These are phyloP conservation scores for Platalea minor DNA, from an alignment of 2,797 vertebrate genomes.

Conservation along the genomic window DNA sequence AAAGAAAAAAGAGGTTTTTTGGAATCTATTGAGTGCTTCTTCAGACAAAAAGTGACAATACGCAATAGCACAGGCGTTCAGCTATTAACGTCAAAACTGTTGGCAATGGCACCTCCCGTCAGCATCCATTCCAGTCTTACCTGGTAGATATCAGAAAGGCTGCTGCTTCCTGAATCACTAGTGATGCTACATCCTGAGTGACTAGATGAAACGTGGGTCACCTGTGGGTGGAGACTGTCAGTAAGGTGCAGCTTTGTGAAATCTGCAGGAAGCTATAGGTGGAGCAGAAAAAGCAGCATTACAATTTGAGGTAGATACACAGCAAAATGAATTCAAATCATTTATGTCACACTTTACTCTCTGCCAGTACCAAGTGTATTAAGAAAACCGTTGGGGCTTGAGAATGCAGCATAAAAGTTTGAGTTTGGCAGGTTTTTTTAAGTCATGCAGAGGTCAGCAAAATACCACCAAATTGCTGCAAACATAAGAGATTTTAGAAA, in stretches of 20 bases:
- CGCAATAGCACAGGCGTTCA: not conserved
- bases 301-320: slow-evolving; percentile 43
- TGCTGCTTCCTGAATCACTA: slow-evolving; percentile 99
- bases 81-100: not conserved
- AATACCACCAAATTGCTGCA: not conserved
- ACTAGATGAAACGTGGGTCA: slow-evolving; percentile 97
- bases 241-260: slow-evolving; percentile 98
- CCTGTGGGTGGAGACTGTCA: slow-evolving; percentile 98
- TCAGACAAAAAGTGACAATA: not conserved
- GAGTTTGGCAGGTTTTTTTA: not conserved
- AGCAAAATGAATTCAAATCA: not conserved
- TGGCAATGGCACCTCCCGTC: not conserved
- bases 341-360: not conserved
- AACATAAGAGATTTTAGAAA: not conserved
- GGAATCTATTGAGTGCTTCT: not conserved
- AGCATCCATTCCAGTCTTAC: slow-evolving; percentile 74
- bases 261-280: slow-evolving; percentile 95
- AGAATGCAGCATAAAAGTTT: not conserved
- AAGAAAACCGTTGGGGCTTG: not conserved
- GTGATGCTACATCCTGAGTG: slow-evolving; percentile 99
- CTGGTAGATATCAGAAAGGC: slow-evolving; percentile 99
- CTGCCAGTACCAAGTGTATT: not conserved
- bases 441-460: not conserved
- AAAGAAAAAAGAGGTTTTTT: not conserved
- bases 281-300: slow-evolving; percentile 66